phyloP scores from a whole-genome alignment of 2,888 invertebrate genomes.

The Cremastinae sp. region DNA sequence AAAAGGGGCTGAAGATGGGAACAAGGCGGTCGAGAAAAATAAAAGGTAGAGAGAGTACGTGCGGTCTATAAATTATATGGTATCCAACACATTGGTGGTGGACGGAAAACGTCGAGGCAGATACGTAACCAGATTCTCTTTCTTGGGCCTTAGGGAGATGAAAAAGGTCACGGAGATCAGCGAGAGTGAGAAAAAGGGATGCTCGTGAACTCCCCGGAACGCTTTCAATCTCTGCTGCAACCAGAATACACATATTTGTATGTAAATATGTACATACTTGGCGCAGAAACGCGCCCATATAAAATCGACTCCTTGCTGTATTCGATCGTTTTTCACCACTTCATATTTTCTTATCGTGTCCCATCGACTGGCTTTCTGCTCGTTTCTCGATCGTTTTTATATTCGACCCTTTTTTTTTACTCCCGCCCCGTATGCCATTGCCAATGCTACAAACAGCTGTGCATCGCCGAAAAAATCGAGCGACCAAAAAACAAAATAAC shows the following conservation, averaged over 20 bases:
- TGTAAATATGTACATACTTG: constrained; percentile 1
- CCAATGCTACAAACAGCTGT: constrained; percentile 36
- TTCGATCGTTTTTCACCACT: constrained; percentile 49
- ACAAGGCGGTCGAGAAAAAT: constrained; percentile 32
- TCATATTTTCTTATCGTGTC: constrained; percentile 42
- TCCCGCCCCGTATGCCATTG: constrained; percentile 20
- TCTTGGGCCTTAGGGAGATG: constrained; percentile 37
- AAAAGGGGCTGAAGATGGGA: no score
- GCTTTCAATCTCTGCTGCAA: constrained; percentile 8
- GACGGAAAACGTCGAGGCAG: constrained; percentile 41
- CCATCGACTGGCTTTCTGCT: constrained; percentile 28
- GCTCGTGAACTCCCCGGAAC: constrained; percentile 19
- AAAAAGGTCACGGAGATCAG: constrained; percentile 50
- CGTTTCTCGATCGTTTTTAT: constrained; percentile 27
- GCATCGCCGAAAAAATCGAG: no score
- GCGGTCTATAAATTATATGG: constrained; percentile 61
- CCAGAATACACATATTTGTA: constrained; percentile 9
- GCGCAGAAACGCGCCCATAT: no score
- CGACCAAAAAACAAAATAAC: constrained; percentile 16
- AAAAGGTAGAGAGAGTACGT: constrained; percentile 46
- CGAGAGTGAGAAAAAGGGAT: constrained; percentile 36
- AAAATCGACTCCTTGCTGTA: constrained; percentile 34
- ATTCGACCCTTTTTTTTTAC: constrained; percentile 39
- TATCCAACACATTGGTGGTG: constrained; percentile 51
- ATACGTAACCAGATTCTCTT: constrained; percentile 52